Evolutionary conservation across 2,797 vertebrate genomes (phyloP).

Genomic region (Galagoides demidoff): DNA sequence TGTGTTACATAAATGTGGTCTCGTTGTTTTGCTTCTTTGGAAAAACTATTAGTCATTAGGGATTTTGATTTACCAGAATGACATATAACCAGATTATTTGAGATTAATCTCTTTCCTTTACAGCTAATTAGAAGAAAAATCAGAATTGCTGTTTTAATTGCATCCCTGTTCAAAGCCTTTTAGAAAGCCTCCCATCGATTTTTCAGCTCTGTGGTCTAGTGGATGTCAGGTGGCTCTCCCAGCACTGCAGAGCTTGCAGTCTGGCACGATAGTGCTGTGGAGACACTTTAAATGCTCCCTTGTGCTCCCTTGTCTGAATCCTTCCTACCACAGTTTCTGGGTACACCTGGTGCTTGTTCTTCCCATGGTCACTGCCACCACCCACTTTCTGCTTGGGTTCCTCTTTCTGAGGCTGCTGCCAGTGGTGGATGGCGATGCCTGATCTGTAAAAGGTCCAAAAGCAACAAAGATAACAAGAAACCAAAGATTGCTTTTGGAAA

Average conservation of each 20-base stretch:
- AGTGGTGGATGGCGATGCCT: rapidly evolving
- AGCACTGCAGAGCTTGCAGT: not conserved
- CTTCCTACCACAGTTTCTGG: not conserved
- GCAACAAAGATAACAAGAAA: not conserved
- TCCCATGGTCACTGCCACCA: not conserved
- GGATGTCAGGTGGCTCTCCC: not conserved
- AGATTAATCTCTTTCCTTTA: not conserved
- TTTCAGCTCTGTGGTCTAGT: not conserved
- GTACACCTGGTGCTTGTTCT: not conserved
- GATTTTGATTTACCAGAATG: conserved; percentile 31
- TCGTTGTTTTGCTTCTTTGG: not conserved
- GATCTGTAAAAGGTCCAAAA: not conserved
- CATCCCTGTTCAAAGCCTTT: not conserved
- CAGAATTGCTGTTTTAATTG: not conserved
- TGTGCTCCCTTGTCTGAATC: not conserved
- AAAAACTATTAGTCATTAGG: not conserved
- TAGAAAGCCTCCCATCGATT: not conserved
- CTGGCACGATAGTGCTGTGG: not conserved
- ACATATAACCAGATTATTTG: not conserved
- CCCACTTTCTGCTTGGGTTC: not conserved
- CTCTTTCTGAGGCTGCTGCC: not conserved
- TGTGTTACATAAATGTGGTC: not conserved
- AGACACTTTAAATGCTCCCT: too few relatives aligned
- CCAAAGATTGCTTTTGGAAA: not conserved
- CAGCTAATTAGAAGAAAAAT: conserved; percentile 19